Evolutionary conservation across 2,888 invertebrate species (phyloP).

Genomic region (Drosophila bunnanda): DNA sequence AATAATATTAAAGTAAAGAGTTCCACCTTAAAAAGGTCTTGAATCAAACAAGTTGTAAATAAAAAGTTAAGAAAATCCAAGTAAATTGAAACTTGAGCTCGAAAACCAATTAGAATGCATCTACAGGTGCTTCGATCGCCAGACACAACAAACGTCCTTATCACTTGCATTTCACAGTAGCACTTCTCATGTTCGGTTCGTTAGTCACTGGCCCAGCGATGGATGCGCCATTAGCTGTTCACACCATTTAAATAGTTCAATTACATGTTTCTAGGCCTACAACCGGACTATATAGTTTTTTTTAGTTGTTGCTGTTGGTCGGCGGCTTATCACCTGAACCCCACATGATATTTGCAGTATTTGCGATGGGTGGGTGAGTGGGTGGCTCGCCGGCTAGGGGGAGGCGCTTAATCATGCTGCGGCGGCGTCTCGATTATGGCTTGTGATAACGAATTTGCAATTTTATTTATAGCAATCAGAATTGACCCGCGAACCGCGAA

Average conservation of each 20-base stretch:
- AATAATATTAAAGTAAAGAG: not conserved
- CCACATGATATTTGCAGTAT: constrained; percentile 43
- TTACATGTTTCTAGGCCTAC: constrained; percentile 34
- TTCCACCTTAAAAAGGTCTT: no score
- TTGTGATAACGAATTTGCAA: constrained; percentile 60
- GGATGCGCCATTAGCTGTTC: constrained; percentile 47
- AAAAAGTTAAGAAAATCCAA: not conserved
- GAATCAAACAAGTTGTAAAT: no score
- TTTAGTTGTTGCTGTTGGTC: constrained; percentile 7
- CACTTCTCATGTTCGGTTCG: constrained; percentile 30
- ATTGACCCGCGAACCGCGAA: constrained; percentile 47
- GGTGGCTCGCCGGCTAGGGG: constrained; percentile 30
- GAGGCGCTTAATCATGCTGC: constrained; percentile 62
- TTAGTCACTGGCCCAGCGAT: constrained; percentile 41
- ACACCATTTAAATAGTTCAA: constrained; percentile 22
- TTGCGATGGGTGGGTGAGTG: constrained; percentile 18
- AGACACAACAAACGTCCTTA: constrained; percentile 23
- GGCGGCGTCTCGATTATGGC: constrained; percentile 63
- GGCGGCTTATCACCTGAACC: constrained; percentile 42
- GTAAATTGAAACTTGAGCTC: not conserved
- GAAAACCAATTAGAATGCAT: not conserved
- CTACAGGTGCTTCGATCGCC: not conserved
- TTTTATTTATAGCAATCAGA: constrained; percentile 66
- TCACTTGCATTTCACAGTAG: constrained; percentile 24
- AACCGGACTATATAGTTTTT: constrained; percentile 5